phyloP scores from a whole-genome alignment of 1,140 invertebrate species.

The Matsumurasca onukii region DNA sequence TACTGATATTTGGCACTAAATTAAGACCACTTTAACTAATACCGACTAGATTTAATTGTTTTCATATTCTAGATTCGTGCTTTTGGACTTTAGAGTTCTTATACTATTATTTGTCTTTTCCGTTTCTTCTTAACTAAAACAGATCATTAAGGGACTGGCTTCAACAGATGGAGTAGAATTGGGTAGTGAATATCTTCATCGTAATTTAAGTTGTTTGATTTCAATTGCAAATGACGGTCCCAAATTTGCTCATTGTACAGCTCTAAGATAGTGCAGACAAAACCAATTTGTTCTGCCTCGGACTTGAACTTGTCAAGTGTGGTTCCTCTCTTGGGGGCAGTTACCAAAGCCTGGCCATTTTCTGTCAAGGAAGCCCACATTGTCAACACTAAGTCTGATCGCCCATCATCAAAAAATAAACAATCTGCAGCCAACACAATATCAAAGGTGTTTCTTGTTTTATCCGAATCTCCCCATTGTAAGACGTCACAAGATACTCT shows the following conservation, averaged over 20 bases:
- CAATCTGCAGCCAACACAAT: slow-evolving; percentile 77
- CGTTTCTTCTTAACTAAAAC: background rate
- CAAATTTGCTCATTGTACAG: slow-evolving; percentile 65
- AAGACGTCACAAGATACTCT: slow-evolving; percentile 49
- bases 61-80: background rate
- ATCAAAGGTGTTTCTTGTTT: slow-evolving; percentile 56
- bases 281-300: slow-evolving; percentile 58
- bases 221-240: slow-evolving; percentile 62
- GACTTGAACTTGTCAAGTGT: slow-evolving; percentile 70
- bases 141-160: slow-evolving; percentile 13
- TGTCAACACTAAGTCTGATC: slow-evolving; percentile 67
- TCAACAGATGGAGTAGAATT: slow-evolving; percentile 57
- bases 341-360: slow-evolving; percentile 67
- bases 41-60: slow-evolving; percentile 8
- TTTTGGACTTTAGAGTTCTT: slow-evolving; percentile 6
- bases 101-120: slow-evolving; percentile 30
- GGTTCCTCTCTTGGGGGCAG: slow-evolving; percentile 72
- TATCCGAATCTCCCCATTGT: slow-evolving; percentile 48
- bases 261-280: slow-evolving; percentile 55
- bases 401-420: slow-evolving; percentile 79
- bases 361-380: slow-evolving; percentile 66
- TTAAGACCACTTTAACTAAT: slow-evolving; percentile 25
- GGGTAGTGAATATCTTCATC: slow-evolving; percentile 69
- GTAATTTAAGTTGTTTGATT: slow-evolving; percentile 59
- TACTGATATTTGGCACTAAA: slow-evolving; percentile 30